Percentiles rank a stretch among this genome's conserved stretches.
Conservation (phyloP, 2,888 invertebrate genomes). For the Mimachlamys varia region DNA sequence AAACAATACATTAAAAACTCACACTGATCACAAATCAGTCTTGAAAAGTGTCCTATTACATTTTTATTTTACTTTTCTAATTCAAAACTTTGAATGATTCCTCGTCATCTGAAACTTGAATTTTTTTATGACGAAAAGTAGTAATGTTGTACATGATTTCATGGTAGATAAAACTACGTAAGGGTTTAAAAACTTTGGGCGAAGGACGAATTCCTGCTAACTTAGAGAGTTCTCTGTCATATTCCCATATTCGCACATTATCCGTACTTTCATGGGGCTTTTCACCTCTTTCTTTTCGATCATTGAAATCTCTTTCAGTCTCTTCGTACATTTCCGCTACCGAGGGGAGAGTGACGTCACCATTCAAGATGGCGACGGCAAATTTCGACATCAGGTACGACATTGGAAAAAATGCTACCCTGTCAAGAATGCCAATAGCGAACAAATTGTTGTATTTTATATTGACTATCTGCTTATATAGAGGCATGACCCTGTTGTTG, state of each 20-base stretch:
- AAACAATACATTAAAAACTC: too few relatives aligned
- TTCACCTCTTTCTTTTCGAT: slow-evolving; percentile 85
- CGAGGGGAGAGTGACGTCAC: slow-evolving; percentile 85
- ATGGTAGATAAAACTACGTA: not conserved
- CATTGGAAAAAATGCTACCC: slow-evolving; percentile 92
- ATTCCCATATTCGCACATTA: slow-evolving; percentile 84
- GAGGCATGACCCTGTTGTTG: slow-evolving; percentile 90
- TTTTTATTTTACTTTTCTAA: not conserved
- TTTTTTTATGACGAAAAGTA: not conserved
- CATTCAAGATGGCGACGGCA: slow-evolving; percentile 85
- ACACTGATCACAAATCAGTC: too few relatives aligned
- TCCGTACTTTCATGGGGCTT: slow-evolving; percentile 92
- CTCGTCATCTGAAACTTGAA: not conserved
- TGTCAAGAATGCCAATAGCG: slow-evolving; percentile 91
- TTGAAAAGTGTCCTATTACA: too few relatives aligned
- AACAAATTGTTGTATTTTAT: slow-evolving; percentile 90
- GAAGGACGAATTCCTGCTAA: slow-evolving; percentile 86
- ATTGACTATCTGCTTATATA: slow-evolving; percentile 93
- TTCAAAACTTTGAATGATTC: not conserved
- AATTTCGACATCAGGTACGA: slow-evolving; percentile 84
- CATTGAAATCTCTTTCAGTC: not conserved
- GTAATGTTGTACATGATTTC: not conserved
- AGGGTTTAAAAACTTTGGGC: slow-evolving; percentile 77
- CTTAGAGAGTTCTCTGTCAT: slow-evolving; percentile 87
- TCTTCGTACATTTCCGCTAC: slow-evolving; percentile 84